These are phyloP conservation scores for Dynastes hyllus DNA, from an alignment of 2,888 invertebrate genomes.

Conservation along the genomic window DNA sequence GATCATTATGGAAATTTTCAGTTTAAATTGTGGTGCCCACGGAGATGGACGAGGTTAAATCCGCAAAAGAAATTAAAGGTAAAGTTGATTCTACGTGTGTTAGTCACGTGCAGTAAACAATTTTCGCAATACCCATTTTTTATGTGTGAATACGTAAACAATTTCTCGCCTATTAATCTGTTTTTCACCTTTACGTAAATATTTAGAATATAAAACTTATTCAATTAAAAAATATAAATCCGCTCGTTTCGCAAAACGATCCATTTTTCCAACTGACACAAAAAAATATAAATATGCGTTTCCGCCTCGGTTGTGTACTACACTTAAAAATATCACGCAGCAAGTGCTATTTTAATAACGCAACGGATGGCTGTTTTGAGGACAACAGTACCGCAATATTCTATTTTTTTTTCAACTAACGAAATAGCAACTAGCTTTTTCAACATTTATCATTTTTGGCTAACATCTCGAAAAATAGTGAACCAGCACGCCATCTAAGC, in stretches of 20 bases:
- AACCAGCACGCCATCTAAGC: too few species aligned
- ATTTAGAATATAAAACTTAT: slow-evolving; percentile 18
- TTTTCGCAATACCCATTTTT: slow-evolving; percentile 7
- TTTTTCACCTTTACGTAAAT: neutral
- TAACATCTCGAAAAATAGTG: too few species aligned
- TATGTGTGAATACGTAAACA: neutral
- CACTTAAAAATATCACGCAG: slow-evolving; percentile 44
- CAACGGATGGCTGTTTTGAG: slow-evolving; percentile 23
- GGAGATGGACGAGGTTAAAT: slow-evolving; percentile 59
- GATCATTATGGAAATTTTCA: slow-evolving; percentile 59
- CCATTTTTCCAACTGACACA: slow-evolving; percentile 16
- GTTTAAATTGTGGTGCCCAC: slow-evolving; percentile 55
- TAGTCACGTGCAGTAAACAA: neutral
- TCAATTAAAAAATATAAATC: neutral
- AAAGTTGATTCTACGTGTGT: slow-evolving; percentile 21
- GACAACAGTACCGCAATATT: slow-evolving; percentile 30
- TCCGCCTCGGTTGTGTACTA: slow-evolving; percentile 31
- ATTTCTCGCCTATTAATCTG: neutral
- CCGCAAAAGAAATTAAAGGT: slow-evolving; percentile 51
- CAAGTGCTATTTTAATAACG: slow-evolving; percentile 45
- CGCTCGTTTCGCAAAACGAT: slow-evolving; percentile 6
- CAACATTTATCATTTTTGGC: too few species aligned
- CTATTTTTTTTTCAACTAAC: neutral
- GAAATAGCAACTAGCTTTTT: neutral
- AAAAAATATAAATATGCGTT: slow-evolving; percentile 29